Percentiles rank a stretch among this genome's conserved stretches.
Evolutionary conservation across 2,888 invertebrate species (phyloP).

Genomic region (Hymenopus coronatus): DNA sequence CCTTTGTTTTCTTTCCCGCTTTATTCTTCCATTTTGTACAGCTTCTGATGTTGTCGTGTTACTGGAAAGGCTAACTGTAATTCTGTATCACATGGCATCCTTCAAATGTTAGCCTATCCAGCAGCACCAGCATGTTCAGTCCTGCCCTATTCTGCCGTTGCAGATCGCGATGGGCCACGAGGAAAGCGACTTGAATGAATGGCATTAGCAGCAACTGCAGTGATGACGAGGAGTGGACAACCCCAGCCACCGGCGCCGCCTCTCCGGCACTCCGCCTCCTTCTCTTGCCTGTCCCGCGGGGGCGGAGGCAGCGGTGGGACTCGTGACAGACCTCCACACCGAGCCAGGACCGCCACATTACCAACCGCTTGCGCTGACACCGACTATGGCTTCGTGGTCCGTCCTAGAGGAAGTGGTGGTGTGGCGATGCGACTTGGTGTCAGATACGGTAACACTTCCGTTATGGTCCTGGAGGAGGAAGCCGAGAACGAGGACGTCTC

Average conservation of each 20-base stretch:
- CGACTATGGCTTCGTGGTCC: slow-evolving; percentile 44
- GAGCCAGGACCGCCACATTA: slow-evolving; percentile 48
- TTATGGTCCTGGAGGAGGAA: slow-evolving; percentile 36
- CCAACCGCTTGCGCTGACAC: slow-evolving; percentile 42
- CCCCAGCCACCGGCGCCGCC: slow-evolving; percentile 22
- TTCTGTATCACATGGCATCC: too few species aligned
- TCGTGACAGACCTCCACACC: slow-evolving; percentile 40
- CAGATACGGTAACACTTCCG: slow-evolving; percentile 33
- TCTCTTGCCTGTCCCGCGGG: slow-evolving; percentile 49
- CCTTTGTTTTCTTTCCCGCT: too few species aligned
- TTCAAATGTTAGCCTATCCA: too few species aligned
- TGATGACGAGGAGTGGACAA: slow-evolving; percentile 7
- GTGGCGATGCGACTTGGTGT: slow-evolving; percentile 27
- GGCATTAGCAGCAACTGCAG: slow-evolving; percentile 1
- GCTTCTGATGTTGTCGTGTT: too few species aligned
- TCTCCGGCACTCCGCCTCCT: slow-evolving; percentile 50
- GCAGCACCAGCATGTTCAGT: not conserved
- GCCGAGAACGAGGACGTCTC: slow-evolving; percentile 23
- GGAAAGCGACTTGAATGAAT: not conserved
- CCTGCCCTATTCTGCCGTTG: not conserved
- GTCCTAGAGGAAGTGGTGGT: slow-evolving; percentile 36
- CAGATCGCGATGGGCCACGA: not conserved
- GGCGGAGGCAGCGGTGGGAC: slow-evolving; percentile 34
- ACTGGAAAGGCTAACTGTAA: too few species aligned
- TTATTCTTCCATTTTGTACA: too few species aligned